phyloP scores from a whole-genome alignment of 2,888 invertebrate genomes.

The Andricus curvator region DNA sequence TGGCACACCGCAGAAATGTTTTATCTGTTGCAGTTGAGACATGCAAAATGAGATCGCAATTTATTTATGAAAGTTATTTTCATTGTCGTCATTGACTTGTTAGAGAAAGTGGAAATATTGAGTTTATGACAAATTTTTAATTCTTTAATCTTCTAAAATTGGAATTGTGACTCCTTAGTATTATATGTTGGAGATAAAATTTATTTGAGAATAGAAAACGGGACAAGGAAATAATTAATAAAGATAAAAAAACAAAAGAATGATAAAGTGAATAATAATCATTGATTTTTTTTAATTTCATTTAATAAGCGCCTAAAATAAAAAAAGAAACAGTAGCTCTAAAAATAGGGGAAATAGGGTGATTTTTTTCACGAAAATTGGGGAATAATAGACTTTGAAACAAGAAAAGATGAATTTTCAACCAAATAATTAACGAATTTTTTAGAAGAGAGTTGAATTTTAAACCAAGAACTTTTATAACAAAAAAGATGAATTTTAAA shows the following conservation, averaged over 20 bases:
- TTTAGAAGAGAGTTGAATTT: too few relatives aligned
- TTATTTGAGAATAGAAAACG: not conserved
- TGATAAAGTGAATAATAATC: not conserved
- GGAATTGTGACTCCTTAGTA: not conserved
- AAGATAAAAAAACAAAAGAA: not conserved
- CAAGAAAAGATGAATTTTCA: too few relatives aligned
- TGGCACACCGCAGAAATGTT: not conserved
- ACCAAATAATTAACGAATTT: too few relatives aligned
- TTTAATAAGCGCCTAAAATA: too few relatives aligned
- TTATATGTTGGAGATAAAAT: not conserved
- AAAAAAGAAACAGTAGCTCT: too few relatives aligned
- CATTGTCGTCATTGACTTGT: not conserved
- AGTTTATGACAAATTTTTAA: not conserved
- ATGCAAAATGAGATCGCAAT: not conserved
- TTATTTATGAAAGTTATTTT: constrained; percentile 28
- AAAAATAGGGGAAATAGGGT: too few relatives aligned
- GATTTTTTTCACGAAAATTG: too few relatives aligned
- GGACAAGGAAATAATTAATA: not conserved
- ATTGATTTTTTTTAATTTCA: not conserved
- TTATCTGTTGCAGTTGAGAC: not conserved
- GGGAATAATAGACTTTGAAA: too few relatives aligned
- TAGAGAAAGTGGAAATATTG: not conserved
- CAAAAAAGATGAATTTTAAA: too few relatives aligned
- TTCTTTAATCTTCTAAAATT: not conserved
- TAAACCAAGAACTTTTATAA: too few relatives aligned